Evolutionary conservation across 2,797 vertebrate genomes (phyloP), one percentile per base, ranked within the genome.

Genomic region (Sebastes steindachneri): DNA sequence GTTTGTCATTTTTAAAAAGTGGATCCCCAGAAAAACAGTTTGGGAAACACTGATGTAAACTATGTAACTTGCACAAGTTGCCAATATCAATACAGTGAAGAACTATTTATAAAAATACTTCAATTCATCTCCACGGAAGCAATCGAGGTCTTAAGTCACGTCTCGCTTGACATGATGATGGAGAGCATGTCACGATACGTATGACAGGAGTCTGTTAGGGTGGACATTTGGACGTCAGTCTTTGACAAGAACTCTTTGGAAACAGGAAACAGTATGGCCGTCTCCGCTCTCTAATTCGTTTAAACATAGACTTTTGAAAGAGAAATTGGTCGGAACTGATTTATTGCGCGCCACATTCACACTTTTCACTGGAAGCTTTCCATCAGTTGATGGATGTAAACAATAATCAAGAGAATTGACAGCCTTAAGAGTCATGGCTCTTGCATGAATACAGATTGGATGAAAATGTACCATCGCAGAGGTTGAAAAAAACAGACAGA

Each of bases 331-430:
- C 28, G 53, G 4, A 65, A 28, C 25, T 58, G 17, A 41, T 76
- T 60, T 12, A 45, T 25, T 21, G 15, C 0, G 4, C 21, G 9
- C 55, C n/a, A 58, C 10, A 53, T 63, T 53, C 37, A 7, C 60
- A 68, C 35, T 64, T 75, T 62, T 77, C 37, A 57, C 14, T 67
- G 12, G 25, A 74, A 68, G 69, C 35, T 58, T 63, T 79, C 29
- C 29, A 64, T 84, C 35, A 55, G 21, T 72, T 74, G 60, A 89
- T 82, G 54, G 33, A 70, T 68, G 64, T 37, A 80, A 83, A 80
- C 41, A 63, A 31, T 80, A 83, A 82, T 86, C 86, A 73, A 60
- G 54, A 25, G 28, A 68, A 54, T 1, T 82, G 76, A 82, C 75
- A 82, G 64, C 26, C n/a, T 67, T 23, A 19, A 21, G 29, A 77